Evolutionary conservation across 2,797 vertebrate genomes (phyloP), one percentile per base, ranked within the genome.

Genomic region (Phalloptychus januarius): DNA sequence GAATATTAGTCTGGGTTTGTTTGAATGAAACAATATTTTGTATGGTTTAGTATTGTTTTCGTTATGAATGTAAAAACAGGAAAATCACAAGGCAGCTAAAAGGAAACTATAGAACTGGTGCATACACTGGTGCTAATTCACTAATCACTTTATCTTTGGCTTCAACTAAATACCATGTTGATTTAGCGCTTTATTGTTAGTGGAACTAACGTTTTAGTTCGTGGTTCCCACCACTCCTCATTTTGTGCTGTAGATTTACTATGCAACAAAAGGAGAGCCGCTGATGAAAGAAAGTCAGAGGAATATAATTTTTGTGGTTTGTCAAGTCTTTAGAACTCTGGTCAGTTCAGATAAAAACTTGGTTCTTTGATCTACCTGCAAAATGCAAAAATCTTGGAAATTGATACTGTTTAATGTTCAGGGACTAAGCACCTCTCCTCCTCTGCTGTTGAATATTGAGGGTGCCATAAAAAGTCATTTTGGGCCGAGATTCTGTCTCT

Each of bases 401-500:
- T 20, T 36, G 13, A 61, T 33, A 3, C 28, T 7, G 58, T 7
- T 33, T 2, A 61, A 61, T 61, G 58, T 61, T 7, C 20, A 69
- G 25, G 25, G 10, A 70, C 11, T 10, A 42, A 44, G 25, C 67
- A 7, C 5, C 12, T 0, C 23, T 44, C 23, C 25, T 40, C 20
- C 36, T 4, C 40, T 40, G 12, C 10, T 16, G 31, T 25, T 72
- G 83, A 90, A 90, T 90, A 86, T 83, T 85, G 61, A 63, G 78
- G 56, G 31, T 16, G 42, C 82, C 70, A 13, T 70, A 76, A 79
- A 80, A 76, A 75, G 56, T 78, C 75, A 83, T 79, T 79, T 77
- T 31, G 75, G 79, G 77, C 78, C 78, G 77, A 91, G 77, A 69
- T 90, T 88, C 79, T 77, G 13, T 81, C 85, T 76, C 61, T 72